Conservation (phyloP, 2,797 vertebrate species). For the Enteromius mattozi region DNA sequence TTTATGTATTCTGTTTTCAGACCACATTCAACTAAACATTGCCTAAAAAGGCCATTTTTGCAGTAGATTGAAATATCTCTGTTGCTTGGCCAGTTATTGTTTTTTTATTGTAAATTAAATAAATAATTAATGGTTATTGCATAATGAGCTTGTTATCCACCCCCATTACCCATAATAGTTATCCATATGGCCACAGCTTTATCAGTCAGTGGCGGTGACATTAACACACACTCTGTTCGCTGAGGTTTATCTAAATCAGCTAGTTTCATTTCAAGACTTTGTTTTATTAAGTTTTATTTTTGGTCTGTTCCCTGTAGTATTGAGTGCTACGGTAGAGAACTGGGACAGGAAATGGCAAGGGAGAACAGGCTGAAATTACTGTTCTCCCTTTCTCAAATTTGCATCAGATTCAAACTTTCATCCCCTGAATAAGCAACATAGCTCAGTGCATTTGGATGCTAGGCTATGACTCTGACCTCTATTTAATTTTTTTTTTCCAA, state of each 20-base stretch:
- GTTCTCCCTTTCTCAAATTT: not conserved
- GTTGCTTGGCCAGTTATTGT: not conserved
- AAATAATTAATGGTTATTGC: not conserved
- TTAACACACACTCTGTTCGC: not conserved
- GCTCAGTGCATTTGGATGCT: not conserved
- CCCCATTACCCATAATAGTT: not conserved
- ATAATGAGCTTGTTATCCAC: not conserved
- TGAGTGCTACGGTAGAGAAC: not conserved
- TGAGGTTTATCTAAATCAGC: not conserved
- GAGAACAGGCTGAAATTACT: not conserved
- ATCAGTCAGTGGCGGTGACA: not conserved
- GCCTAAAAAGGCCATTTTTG: not conserved
- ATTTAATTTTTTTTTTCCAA: not conserved
- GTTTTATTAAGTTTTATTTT: slow-evolving; percentile 1
- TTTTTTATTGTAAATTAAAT: not conserved
- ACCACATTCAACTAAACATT: not conserved
- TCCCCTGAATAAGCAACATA: not conserved
- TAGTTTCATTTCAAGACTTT: not conserved
- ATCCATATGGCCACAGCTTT: not conserved
- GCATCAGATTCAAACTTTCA: not conserved
- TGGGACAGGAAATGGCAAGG: slow-evolving; percentile 2
- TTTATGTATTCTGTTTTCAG: not conserved
- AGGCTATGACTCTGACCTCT: not conserved
- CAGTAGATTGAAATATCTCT: not conserved
- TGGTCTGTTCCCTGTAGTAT: not conserved